Conservation (phyloP, 2,797 vertebrate species). For the Lepilemur ruficaudatus region DNA sequence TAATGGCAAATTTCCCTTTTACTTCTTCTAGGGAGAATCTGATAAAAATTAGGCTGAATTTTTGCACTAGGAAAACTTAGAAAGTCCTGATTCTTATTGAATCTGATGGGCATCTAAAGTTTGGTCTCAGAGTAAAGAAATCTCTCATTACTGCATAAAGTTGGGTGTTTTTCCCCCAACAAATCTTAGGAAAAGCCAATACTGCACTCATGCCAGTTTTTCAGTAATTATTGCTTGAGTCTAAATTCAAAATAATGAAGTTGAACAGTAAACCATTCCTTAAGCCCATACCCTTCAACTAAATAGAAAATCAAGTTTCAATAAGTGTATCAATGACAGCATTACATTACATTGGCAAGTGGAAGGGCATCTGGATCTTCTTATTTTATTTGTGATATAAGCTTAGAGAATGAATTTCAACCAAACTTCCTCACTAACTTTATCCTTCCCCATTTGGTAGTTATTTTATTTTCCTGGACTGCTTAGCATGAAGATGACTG, state of each 20-base stretch:
- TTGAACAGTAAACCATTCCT: background rate
- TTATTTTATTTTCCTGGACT: slow-evolving; percentile 76
- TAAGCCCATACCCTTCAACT: background rate
- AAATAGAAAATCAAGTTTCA: slow-evolving; percentile 32
- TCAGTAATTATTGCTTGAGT: background rate
- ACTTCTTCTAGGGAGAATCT: slow-evolving; percentile 33
- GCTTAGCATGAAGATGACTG: slow-evolving; percentile 41
- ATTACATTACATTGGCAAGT: background rate
- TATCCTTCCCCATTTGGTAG: slow-evolving; percentile 67
- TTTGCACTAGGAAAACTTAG: slow-evolving; percentile 29
- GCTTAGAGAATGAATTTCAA: slow-evolving; percentile 8
- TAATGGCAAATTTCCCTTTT: slow-evolving; percentile 13
- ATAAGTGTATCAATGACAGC: background rate
- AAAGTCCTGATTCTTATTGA: slow-evolving; percentile 38
- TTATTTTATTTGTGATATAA: slow-evolving; percentile 36
- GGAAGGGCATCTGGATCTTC: background rate
- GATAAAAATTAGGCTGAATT: slow-evolving; percentile 20
- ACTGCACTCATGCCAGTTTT: background rate
- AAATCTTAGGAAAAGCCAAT: slow-evolving; percentile 1
- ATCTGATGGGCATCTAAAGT: slow-evolving; percentile 14
- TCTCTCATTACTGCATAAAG: background rate
- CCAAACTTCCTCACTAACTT: slow-evolving; percentile 44
- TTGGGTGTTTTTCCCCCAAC: background rate
- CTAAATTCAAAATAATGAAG: slow-evolving; percentile 36
- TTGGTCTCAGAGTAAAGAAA: slow-evolving; percentile 46